Percentiles rank a stretch among this genome's conserved stretches.
These are phyloP conservation scores for Augiades crinisus DNA, from an alignment of 2,888 invertebrate species.

Conservation along the genomic window DNA sequence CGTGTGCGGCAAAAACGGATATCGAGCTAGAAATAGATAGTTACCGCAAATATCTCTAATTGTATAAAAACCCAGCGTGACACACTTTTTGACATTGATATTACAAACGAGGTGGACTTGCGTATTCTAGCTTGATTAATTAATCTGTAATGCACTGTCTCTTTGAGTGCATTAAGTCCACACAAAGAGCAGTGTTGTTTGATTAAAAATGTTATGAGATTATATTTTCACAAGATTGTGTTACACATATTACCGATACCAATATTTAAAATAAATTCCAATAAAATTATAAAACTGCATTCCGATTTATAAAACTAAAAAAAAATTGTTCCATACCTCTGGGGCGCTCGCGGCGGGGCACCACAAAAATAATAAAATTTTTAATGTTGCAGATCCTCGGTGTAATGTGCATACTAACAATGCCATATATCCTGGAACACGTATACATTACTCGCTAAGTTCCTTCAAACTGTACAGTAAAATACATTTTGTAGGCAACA, in stretches of 20 bases:
- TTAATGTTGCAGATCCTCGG: conserved; percentile 57
- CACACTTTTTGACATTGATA: too few relatives aligned
- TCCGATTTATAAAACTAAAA: neutral
- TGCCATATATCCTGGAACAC: conserved; percentile 40
- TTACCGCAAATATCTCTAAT: too few relatives aligned
- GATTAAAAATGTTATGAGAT: too few relatives aligned
- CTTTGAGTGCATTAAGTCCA: too few relatives aligned
- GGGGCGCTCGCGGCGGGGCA: conserved; percentile 51
- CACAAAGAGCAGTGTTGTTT: too few relatives aligned
- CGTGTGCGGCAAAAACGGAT: too few relatives aligned
- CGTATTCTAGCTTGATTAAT: too few relatives aligned
- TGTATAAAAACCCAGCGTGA: too few relatives aligned
- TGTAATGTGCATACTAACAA: conserved; percentile 52
- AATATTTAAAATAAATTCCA: neutral
- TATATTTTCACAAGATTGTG: too few relatives aligned
- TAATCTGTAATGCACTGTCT: too few relatives aligned
- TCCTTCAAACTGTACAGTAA: neutral
- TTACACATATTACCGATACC: neutral
- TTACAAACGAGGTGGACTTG: too few relatives aligned
- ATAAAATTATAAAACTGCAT: neutral
- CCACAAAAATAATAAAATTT: conserved; percentile 57
- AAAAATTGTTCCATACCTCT: conserved; percentile 41
- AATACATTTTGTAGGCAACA: conserved; percentile 10
- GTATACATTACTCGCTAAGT: conserved; percentile 50
- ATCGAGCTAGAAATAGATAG: too few relatives aligned